Conservation (phyloP, 2,888 invertebrate species). For the Nudaria mundana region DNA sequence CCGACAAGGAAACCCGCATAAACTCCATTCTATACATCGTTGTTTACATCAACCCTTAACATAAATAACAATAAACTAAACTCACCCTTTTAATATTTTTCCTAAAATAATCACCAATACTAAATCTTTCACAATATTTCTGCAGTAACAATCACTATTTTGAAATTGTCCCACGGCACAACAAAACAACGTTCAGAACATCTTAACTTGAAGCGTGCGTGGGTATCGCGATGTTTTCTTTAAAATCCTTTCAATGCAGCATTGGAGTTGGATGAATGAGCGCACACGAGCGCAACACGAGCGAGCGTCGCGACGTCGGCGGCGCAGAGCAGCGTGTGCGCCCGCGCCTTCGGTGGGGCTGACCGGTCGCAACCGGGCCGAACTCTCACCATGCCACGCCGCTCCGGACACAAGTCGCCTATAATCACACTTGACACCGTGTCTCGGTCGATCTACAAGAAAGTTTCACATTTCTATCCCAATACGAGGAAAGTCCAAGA, state of each 20-base stretch:
- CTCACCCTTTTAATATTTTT: conserved; percentile 27
- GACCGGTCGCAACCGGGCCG: conserved; percentile 79
- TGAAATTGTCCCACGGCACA: conserved; percentile 44
- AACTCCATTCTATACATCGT: conserved; percentile 25
- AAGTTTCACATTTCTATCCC: conserved; percentile 77
- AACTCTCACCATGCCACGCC: conserved; percentile 68
- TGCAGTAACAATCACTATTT: conserved; percentile 43
- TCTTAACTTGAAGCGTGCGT: conserved; percentile 44
- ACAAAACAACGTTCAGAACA: conserved; percentile 55
- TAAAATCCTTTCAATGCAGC: conserved; percentile 44
- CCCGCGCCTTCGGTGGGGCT: conserved; percentile 70
- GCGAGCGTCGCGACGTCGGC: conserved; percentile 76
- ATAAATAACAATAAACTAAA: conserved; percentile 12
- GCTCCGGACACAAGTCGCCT: conserved; percentile 55
- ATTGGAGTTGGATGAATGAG: conserved; percentile 40
- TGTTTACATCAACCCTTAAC: conserved; percentile 19
- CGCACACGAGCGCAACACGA: conserved; percentile 62
- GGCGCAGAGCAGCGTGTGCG: conserved; percentile 71
- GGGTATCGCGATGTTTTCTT: conserved; percentile 46
- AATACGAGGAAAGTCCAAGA: conserved; percentile 46
- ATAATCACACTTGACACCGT: conserved; percentile 79
- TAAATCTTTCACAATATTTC: conserved; percentile 32
- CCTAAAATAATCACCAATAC: conserved; percentile 20
- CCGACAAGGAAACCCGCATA: conserved; percentile 44
- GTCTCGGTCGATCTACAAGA: conserved; percentile 68